Base-by-base conservation (phyloP, 92 coral and sea anemone genomes). In the Scolanthus callimorphus region DNA sequence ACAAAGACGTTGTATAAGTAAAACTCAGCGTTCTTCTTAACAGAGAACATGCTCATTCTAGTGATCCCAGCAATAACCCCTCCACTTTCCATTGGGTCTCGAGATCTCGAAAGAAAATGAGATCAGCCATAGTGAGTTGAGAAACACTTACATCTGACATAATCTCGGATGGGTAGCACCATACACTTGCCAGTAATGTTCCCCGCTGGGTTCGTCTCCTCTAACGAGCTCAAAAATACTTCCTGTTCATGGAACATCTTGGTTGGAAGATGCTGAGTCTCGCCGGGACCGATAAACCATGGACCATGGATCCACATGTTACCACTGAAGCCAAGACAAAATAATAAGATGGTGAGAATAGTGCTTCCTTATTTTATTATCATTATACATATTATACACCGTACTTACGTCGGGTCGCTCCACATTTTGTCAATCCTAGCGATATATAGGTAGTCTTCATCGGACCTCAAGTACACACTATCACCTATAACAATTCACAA, bases 181-280 rank as follows among this genome's bases (percentile, higher is more conserved):
- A 85, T 84, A 44, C 96, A 92, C 67, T 92, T 92, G 27, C 92
- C 85, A n/a, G 76, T 73, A 37, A 88, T 84, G 49, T 48, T 69
- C 31, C 49, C 80, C 51, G 79, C 68, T 12, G 86, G 84, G 20
- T 57, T 61, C 8, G 85, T 77, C 57, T 92, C 98, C 43, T 92
- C 98, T 38, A 78, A 57, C 13, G 98, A 80, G 56, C 90, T 77
- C 1, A 88, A 90, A 29, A 84, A 92, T 29, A 88, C 81, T 74
- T 92, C 98, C 67, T 81, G 91, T 65, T 92, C 98, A 62, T 88
- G 72, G 70, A 92, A 92, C 98, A 92, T 88, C 54, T 88, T 80
- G 23, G 96, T 76, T 0, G 98, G 98, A 0, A 92, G 78, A 50
- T 92, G 98, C 48, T 92, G 98, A 20, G 96, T 92, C 52, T 89